phyloP scores from a whole-genome alignment of 2,113 vertebrate species.

The Nipponia nippon region DNA sequence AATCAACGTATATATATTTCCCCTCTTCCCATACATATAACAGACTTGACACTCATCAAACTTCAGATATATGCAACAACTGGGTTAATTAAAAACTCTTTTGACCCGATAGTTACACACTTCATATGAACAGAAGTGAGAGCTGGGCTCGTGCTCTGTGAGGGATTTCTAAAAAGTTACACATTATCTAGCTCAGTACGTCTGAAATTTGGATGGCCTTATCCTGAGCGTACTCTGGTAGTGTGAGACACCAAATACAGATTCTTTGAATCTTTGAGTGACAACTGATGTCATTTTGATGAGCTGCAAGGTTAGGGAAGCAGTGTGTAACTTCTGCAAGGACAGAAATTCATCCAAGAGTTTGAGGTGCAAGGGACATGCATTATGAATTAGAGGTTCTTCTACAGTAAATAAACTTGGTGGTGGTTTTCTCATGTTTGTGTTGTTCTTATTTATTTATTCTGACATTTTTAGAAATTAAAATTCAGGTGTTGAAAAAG shows the following conservation, averaged over 20 bases:
- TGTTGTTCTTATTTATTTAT: background rate
- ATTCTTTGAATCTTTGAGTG: background rate
- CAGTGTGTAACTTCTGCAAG: background rate
- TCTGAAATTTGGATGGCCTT: background rate
- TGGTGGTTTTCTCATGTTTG: background rate
- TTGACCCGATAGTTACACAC: background rate
- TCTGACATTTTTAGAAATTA: background rate
- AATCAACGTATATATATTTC: background rate
- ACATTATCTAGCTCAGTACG: background rate
- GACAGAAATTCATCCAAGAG: background rate
- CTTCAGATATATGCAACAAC: background rate
- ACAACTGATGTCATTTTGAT: background rate
- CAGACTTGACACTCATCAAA: background rate
- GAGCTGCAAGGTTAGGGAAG: background rate
- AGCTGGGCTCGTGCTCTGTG: background rate
- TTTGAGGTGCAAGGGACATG: background rate
- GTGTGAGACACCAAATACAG: fast-evolving
- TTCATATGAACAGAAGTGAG: background rate
- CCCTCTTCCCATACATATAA: background rate
- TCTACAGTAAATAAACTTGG: background rate
- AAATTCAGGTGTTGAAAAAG: background rate
- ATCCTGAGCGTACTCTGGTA: background rate
- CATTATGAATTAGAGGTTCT: background rate
- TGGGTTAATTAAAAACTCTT: background rate
- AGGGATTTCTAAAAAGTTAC: background rate